Evolutionary conservation across 2,888 invertebrate species (phyloP), one percentile per base, ranked within the genome.

Genomic region (Petrolisthes cinctipes): DNA sequence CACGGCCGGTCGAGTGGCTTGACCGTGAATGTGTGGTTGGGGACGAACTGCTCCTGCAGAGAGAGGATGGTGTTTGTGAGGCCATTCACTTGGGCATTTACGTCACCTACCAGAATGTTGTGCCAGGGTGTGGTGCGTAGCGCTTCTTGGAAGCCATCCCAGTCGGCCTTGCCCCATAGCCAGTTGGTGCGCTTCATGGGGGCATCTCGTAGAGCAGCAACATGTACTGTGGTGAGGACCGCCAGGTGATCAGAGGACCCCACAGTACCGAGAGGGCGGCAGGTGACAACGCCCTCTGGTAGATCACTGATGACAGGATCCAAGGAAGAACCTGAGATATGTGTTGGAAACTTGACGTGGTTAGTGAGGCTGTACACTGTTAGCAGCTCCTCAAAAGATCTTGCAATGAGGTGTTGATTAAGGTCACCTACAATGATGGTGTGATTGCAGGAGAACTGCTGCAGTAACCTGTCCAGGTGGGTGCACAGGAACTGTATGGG

Each of bases 161-260:
- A 78, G 37, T 78, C 37, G 3, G 78, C 78, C 3, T 78, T 78
- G 37, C 78, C 6, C 78, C 37, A 11, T 9, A 23, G 78, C 23
- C 78, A 78, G 78, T 78, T 78, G 17, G 51, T 78, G 78, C 78
- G 37, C 17, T 9, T 71, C 71, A 71, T 17, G 14, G 71, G 14
- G 68, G n/a, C 68, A 71, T 17, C 71, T 7, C 11, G 7, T 23
- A 17, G 17, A 71, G 71, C 11, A 11, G 6, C n/a, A 17, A 71
- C 23, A 6, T 71, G 71, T 37, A 37, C 71, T 17, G 71, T 20
- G 71, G 71, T 20, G 7, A 14, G 71, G 71, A 71, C 11, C 37
- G 37, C 37, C 37, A 37, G 37, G 37, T 37, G 37, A 37, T 37
- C 37, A 37, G 37, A 37, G 1, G 71, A 71, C 23, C 71, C 71